A percentile compares a stretch with the other conserved stretches of the same genome.
phyloP scores from a whole-genome alignment of 1,140 invertebrate genomes.

The Pantala flavescens region DNA sequence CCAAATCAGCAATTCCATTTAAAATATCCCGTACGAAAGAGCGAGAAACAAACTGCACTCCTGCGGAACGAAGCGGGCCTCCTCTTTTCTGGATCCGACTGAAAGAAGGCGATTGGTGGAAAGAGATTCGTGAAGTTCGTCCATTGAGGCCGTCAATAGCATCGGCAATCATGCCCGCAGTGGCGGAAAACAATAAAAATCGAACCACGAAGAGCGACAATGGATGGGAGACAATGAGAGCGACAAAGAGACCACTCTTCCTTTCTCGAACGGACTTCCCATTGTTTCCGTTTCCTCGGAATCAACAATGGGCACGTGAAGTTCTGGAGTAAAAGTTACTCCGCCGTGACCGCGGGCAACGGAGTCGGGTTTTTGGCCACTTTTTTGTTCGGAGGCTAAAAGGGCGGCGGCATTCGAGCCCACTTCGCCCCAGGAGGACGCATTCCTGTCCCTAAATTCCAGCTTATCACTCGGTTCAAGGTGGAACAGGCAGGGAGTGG shows the following conservation, averaged over 20 bases:
- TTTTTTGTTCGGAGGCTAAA: no score
- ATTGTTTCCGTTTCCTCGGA: conserved; percentile 4
- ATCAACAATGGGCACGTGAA: neutral
- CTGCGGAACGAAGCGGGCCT: no score
- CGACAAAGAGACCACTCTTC: neutral
- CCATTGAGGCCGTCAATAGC: neutral
- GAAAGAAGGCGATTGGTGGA: no score
- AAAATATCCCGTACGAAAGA: no score
- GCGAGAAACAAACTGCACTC: no score
- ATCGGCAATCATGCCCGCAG: neutral
- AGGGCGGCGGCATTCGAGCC: neutral
- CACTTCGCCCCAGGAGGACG: neutral
- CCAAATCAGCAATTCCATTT: no score
- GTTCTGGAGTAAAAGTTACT: neutral
- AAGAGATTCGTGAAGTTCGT: no score
- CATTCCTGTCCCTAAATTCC: conserved; percentile 1
- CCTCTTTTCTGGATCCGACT: no score
- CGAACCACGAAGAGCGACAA: neutral
- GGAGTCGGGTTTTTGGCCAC: no score
- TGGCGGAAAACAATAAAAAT: neutral
- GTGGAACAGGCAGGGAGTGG: conserved; percentile 1
- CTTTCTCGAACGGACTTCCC: neutral
- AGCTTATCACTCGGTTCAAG: conserved; percentile 8
- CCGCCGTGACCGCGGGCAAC: no score
- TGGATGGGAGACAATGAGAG: neutral